These are phyloP conservation scores for Cisticola juncidis DNA, from an alignment of 2,113 vertebrate genomes.

Conservation along the genomic window DNA sequence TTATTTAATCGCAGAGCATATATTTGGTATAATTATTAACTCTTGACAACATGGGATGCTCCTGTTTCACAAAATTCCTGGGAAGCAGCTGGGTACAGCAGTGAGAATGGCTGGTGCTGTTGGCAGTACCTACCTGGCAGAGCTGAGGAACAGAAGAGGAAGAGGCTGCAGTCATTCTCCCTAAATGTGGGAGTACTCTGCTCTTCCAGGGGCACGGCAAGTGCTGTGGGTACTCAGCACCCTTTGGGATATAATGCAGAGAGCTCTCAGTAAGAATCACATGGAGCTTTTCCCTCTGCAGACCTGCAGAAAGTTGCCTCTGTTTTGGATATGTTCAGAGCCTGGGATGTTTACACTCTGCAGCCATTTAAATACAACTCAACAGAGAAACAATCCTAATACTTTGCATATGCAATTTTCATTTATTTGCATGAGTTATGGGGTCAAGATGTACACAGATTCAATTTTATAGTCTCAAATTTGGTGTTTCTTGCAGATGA, in stretches of 20 bases:
- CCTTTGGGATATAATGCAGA: accelerated
- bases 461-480: not conserved
- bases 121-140: not conserved
- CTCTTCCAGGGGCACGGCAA: not conserved
- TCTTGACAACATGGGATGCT: not conserved
- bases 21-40: conserved; percentile 36
- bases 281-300: not conserved
- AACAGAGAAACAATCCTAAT: not conserved
- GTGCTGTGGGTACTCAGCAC: not conserved
- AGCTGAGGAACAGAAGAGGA: not conserved
- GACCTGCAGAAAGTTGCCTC: not conserved
- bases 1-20: conserved; percentile 45
- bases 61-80: not conserved
- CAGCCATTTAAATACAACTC: not conserved
- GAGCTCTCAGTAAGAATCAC: not conserved
- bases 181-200: not conserved
- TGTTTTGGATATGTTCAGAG: not conserved
- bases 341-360: not conserved
- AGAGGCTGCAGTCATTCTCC: not conserved
- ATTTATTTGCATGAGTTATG: not conserved
- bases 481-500: not conserved
- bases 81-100: not conserved
- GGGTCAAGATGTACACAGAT: not conserved
- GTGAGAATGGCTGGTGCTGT: not conserved
- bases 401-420: not conserved